Evolutionary conservation across 2,113 vertebrate species (phyloP).

Genomic region (Brachypteracias leptosomus): DNA sequence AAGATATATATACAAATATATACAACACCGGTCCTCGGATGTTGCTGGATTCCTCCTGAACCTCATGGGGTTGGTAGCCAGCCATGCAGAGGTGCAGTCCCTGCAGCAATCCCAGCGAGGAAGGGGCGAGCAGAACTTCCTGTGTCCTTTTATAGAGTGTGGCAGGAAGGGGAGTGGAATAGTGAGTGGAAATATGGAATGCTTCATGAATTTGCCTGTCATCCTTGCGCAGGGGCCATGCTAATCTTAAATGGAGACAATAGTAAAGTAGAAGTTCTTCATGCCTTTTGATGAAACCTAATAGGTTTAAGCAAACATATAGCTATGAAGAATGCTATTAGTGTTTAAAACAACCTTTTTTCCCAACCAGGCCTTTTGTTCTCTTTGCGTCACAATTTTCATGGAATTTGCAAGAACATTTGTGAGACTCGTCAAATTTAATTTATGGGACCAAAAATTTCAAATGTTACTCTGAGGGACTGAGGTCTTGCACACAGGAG

Average conservation of each 20-base stretch:
- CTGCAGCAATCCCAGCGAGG: too few relatives aligned
- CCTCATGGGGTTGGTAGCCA: too few relatives aligned
- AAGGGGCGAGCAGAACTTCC: too few relatives aligned
- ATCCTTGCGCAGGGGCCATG: constrained; percentile 62
- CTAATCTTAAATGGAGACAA: background rate
- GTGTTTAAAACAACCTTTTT: background rate
- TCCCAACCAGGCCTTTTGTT: background rate
- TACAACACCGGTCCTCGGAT: too few relatives aligned
- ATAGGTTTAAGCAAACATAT: background rate
- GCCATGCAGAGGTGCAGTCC: too few relatives aligned
- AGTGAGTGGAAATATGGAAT: constrained; percentile 43
- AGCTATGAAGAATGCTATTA: background rate
- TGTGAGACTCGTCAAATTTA: background rate
- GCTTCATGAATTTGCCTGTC: constrained; percentile 72
- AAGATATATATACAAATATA: too few relatives aligned
- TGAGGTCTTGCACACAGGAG: background rate
- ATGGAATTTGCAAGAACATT: background rate
- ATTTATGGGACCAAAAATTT: background rate
- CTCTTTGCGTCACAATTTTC: background rate
- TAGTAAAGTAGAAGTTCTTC: background rate
- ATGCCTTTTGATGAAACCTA: background rate
- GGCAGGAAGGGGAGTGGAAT: too few relatives aligned
- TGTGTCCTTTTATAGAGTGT: too few relatives aligned
- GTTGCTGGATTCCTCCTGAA: too few relatives aligned
- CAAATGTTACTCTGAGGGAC: background rate